Base-by-base conservation (phyloP, 2,113 vertebrate species). In the Melanerpes formicivorus region DNA sequence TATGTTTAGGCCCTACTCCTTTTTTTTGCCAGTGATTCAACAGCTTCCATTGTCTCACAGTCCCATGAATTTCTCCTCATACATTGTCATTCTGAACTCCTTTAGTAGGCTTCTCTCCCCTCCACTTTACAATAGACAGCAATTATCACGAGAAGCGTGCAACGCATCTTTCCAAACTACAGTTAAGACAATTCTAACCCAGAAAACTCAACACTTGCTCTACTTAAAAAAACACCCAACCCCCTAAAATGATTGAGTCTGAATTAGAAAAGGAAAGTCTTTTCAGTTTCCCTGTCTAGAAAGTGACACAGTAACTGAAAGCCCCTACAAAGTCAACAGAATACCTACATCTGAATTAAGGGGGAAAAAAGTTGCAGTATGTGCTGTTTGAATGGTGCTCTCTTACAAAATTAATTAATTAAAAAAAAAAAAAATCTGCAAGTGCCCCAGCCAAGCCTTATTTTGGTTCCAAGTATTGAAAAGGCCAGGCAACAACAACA, bases 331-430 rank as follows among this genome's bases (percentile, higher is more conserved):
- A 71, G 25, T 25, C 72, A 90, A 69, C 14, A 87, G 56, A 88
- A 16, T 16, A 78, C 2, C 42, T 74, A 55, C 11, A 80, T 34
- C 37, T 46, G 40, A 84, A 74, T 72, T 85, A 52, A 52, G 23
- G 42, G 14, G 42, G 42, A 69, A 74, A 78, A 78, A 70, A 82
- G 78, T 30, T 94, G 87, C 89, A 95, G 84, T 91, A 64, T 37
- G 82, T 93, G 90, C 93, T 95, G 89, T 83, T 90, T 88, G 78
- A 94, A 95, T 79, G 87, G 85, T 92, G 76, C 82, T 93, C 62
- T 86, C 37, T 44, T 52, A 90, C 6, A 82, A 82, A 84, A 59
- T 18, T 14, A 40, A 83, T 63, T 22, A 2, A 46, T 42, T 34
- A 40, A 66, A 58, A 56, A 40, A 56, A 44, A 54, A 67, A 32